These are phyloP conservation scores for Phrixothrix hirtus DNA, from an alignment of 2,888 invertebrate genomes.

Conservation along the genomic window DNA sequence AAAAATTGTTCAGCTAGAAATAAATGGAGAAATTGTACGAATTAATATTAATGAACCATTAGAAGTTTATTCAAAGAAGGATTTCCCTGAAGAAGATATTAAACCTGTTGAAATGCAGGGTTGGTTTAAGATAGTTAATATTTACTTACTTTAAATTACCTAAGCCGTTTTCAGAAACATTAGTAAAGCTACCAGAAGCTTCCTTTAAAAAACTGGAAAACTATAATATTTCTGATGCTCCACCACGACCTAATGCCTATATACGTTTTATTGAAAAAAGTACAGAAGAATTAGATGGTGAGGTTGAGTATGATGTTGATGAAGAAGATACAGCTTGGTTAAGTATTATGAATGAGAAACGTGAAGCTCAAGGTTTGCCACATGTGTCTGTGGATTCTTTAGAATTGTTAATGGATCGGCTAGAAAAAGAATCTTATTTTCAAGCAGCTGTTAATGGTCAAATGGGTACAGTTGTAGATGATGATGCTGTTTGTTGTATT, in stretches of 20 bases:
- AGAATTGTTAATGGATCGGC: conserved; percentile 94
- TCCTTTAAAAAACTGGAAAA: conserved; percentile 71
- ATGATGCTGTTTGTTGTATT: conserved; percentile 98
- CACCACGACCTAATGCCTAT: conserved; percentile 83
- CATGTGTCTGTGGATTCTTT: conserved; percentile 86
- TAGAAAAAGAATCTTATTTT: conserved; percentile 97
- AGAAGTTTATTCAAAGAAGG: conserved; percentile 71
- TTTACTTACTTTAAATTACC: too few species aligned
- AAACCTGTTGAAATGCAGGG: too few species aligned
- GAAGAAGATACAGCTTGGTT: conserved; percentile 98
- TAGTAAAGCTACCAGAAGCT: conserved; percentile 70
- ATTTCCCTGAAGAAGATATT: conserved; percentile 58
- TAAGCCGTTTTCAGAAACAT: conserved; percentile 48
- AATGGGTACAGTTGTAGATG: conserved; percentile 81
- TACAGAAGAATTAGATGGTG: conserved; percentile 91
- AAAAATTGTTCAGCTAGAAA: conserved; percentile 82
- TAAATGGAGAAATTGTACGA: conserved; percentile 66
- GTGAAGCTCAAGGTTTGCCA: conserved; percentile 71
- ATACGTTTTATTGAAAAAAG: conserved; percentile 94
- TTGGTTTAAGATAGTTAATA: too few species aligned
- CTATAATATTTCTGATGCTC: conserved; percentile 81
- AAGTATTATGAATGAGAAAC: conserved; percentile 81
- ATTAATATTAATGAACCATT: conserved; percentile 65
- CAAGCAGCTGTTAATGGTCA: conserved; percentile 76
- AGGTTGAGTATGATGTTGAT: conserved; percentile 95